Evolutionary conservation across 2,113 vertebrate genomes (phyloP).

Genomic region (Clarias macrocephalus): DNA sequence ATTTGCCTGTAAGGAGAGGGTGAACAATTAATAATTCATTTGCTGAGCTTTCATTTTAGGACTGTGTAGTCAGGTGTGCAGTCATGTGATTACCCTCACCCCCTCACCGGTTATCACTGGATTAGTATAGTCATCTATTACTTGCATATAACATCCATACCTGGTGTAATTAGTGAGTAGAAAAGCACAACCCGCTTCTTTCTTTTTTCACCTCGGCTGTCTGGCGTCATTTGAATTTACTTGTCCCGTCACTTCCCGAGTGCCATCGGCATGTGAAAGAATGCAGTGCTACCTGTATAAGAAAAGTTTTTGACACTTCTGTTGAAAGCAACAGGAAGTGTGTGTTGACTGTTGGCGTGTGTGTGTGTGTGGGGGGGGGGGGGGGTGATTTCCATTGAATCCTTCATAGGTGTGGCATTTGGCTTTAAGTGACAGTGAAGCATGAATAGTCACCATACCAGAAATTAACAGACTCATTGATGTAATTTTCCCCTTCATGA

Average conservation of each 20-base stretch:
- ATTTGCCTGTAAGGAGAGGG: not conserved
- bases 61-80: not conserved
- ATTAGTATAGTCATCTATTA: slow-evolving; percentile 15
- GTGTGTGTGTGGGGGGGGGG: not conserved
- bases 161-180: not conserved
- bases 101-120: no score
- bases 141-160: not conserved
- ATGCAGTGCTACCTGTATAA: slow-evolving; percentile 51
- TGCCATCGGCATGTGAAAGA: slow-evolving; percentile 27
- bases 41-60: slow-evolving; percentile 2
- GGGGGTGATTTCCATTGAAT: slow-evolving; percentile 26
- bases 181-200: not conserved
- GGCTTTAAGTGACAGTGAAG: not conserved
- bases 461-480: slow-evolving; percentile 9
- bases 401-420: slow-evolving; percentile 29
- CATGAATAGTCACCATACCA: not conserved
- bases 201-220: not conserved
- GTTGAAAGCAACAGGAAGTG: not conserved
- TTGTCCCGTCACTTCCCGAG: not conserved
- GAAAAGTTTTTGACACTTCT: not conserved
- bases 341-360: not conserved
- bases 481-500: slow-evolving; percentile 13
- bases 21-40: not conserved
- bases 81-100: slow-evolving; percentile 1
- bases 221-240: slow-evolving; percentile 2